Evolutionary conservation across 2,888 invertebrate species (phyloP), one percentile per base, ranked within the genome.

Genomic region (Habroteleia sp.): DNA sequence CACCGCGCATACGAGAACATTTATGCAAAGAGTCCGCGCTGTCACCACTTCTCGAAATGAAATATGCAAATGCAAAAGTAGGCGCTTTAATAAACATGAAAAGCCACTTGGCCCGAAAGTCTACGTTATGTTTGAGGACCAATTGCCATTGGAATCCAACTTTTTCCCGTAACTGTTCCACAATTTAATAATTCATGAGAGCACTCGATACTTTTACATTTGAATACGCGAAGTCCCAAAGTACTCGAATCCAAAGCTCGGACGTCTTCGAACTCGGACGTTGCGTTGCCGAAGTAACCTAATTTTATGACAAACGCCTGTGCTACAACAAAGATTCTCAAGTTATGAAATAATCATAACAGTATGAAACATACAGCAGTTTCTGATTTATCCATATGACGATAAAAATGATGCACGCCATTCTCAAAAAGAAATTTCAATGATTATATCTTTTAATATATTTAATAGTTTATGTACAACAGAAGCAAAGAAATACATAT

Each of bases 51-150:
- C 56, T 62, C 42, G 39, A 69, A 69, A 74, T 74, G 58, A 68
- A 74, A 74, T 63, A 69, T 68, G 63, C 50, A 74, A 69, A 74
- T 69, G 68, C 37, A 20, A 58, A 66, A 73, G 52, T 73, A 75
- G 60, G 65, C 50, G 62, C 56, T 75, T 75, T 75, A 71, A 75
- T 71, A 60, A 75, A 75, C 71, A 66, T 66, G 75, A 66, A 66
- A 71, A 75, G 60, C 63, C 54, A 54, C 74, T 74, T 46, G 56
- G 74, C 37, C 46, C 41, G 17, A 65, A 60, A 75, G 39, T 71
- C 48, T 52, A 20, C 16, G 63, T 62, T 66, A 48, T 42, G 33
- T 50, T 44, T 58, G 52, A 66, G 48, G 25, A 52, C 65, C 58
- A 56, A 60, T 66, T 52, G 42, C 73, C 29, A 44, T 52, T 8